Evolutionary conservation across 2,113 vertebrate species (phyloP).

Genomic region (Anas platyrhynchos): DNA sequence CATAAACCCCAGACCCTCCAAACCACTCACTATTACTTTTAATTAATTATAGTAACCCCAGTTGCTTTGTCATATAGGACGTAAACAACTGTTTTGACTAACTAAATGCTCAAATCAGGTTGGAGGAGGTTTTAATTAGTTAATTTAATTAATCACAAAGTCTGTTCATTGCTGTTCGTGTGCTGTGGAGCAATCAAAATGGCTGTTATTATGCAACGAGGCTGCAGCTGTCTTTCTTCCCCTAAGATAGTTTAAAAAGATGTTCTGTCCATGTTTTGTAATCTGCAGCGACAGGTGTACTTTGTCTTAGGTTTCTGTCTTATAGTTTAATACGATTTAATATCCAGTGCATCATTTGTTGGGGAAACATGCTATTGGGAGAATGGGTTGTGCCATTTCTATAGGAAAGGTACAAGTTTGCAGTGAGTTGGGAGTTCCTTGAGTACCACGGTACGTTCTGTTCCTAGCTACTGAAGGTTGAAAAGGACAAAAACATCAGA

Average conservation of each 20-base stretch:
- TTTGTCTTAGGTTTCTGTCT: not conserved
- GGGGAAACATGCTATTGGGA: not conserved
- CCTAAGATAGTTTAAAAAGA: not conserved
- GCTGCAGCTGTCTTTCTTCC: not conserved
- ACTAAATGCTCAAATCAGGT: not conserved
- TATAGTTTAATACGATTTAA: not conserved
- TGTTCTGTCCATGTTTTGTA: not conserved
- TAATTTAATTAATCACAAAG: conserved; percentile 18
- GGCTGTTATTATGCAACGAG: not conserved
- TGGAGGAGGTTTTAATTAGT: conserved; percentile 21
- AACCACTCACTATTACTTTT: not conserved
- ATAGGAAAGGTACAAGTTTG: not conserved
- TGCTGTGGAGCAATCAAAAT: not conserved
- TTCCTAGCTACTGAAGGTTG: not conserved
- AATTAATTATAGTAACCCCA: not conserved
- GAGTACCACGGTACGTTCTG: fast-evolving
- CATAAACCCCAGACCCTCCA: not conserved
- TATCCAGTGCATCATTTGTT: not conserved
- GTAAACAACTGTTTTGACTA: conserved; percentile 41
- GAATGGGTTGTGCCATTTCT: not conserved
- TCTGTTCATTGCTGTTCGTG: not conserved
- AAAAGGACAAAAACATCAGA: not conserved
- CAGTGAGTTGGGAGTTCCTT: not conserved
- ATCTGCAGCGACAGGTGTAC: not conserved
- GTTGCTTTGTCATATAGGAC: not conserved